Conservation (phyloP, 2,113 vertebrate genomes). For the Axis porcinus region DNA sequence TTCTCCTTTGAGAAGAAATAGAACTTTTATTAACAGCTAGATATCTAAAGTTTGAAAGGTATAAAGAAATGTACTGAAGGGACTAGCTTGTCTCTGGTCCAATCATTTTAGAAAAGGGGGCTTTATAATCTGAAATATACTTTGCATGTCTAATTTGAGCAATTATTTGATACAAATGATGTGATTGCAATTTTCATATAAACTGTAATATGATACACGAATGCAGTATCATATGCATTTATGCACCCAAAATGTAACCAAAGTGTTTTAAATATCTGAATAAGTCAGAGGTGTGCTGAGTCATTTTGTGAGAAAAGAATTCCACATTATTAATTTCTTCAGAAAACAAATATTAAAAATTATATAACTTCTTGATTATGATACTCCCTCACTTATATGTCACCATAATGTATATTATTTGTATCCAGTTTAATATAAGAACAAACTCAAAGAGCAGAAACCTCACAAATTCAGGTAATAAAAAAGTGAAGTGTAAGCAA, state of each 20-base stretch:
- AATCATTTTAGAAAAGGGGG: not conserved
- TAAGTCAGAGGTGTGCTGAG: not conserved
- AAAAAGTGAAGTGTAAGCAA: not conserved
- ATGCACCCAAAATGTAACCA: not conserved
- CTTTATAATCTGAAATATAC: not conserved
- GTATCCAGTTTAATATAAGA: not conserved
- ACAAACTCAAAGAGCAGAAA: not conserved
- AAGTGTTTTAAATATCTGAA: not conserved
- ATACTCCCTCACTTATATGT: not conserved
- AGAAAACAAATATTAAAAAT: not conserved
- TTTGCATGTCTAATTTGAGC: conserved; percentile 1
- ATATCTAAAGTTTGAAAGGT: not conserved
- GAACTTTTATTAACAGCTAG: not conserved
- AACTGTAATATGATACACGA: not conserved
- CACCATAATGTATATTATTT: not conserved
- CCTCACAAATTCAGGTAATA: not conserved
- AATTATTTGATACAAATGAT: not conserved
- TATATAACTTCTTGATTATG: not conserved
- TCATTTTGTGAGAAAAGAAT: not conserved
- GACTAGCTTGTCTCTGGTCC: not conserved
- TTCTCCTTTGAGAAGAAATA: not conserved
- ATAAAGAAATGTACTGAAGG: not conserved
- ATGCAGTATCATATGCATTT: not conserved
- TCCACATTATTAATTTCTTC: not conserved
- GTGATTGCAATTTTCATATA: not conserved